Base-by-base conservation (phyloP, 2,113 vertebrate species). In the Burhinus oedicnemus region DNA sequence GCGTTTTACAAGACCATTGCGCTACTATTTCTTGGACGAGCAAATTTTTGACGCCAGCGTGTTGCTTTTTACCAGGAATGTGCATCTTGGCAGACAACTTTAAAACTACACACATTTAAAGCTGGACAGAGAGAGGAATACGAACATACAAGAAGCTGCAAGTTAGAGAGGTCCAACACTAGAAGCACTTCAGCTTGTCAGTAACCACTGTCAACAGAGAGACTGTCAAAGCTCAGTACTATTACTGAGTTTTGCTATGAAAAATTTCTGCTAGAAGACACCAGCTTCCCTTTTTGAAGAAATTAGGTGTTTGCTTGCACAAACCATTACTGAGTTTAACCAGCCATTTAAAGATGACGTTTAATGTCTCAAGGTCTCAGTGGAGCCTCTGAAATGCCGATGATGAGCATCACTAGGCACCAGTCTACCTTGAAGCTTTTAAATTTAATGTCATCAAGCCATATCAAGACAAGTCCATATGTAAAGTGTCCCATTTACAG, bases 341-440 rank as follows among this genome's bases (percentile, higher is more conserved):
- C 61, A 94, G 9, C 11, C 83, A 65, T 87, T 94, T 72, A 76
- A 91, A 94, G 61, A 45, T n/a, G 49, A 93, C 54, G 60, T 44
- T 70, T 72, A 42, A 14, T 15, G 34, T 62, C 72, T 69, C 66
- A 15, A 69, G 62, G 49, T 80, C 66, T 82, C 54, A 61, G 40
- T 57, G 62, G 54, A 79, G 90, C 52, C 49, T 87, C 92, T 94
- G 86, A 95, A 96, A 92, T 71, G 77, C 47, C 21, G 9, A 47
- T 47, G 96, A 97, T 89, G 40, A 96, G 95, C 87, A 96, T 96
- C 78, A 83, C 40, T 91, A 94, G 66, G 96, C 87, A 95, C 75
- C 94, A 95, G 74, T 66, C 89, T 95, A 95, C 94, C 87, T 20
- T 96, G 87, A 95, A 94, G 66, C 54, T 72, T 95, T 83, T 89